Evolutionary conservation across 2,888 invertebrate species (phyloP), one percentile per base, ranked within the genome.

Genomic region (Trachelus troglodyta): DNA sequence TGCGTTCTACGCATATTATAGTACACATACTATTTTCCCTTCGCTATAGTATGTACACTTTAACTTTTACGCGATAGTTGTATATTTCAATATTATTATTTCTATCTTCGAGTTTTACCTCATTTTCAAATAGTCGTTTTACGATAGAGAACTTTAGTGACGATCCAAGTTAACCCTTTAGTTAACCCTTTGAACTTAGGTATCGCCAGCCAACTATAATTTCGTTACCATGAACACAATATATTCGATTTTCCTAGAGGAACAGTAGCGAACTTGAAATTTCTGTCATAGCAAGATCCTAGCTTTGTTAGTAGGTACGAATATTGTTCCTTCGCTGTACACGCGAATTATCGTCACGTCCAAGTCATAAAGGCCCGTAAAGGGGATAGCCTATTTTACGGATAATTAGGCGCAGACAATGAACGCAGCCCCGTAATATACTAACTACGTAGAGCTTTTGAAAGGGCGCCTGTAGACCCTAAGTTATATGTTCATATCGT

Each of bases 331-430:
- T 33, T 33, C 71, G 12, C 2, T 71, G 31, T 33, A 33, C 12
- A 33, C 15, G 71, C 31, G 15, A 9, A 68, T 73, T 75, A 75
- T 33, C 77, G 35, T 35, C 74, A 68, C 69, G 74, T 77, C 69
- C 75, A 75, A 77, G 78, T 79, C 81, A 82, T 81, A 77, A 80
- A 77, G 75, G 80, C 69, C 31, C 69, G 69, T 71, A 73, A 81
- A 81, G 78, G 73, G 80, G 80, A 80, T 78, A 69, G 76, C 73
- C 81, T 80, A 77, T 82, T 83, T 84, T 80, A 80, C 81, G 80
- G 81, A 78, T 85, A 85, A 85, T 85, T 85, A 84, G 80, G 74
- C 76, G 69, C 34, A 75, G 79, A 80, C 81, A 82, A 79, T 79
- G 75, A 75, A 79, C 33, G 35, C 69, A 34, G 77, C 76, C 76